Conservation (phyloP, 2,888 invertebrate genomes). For the Galeruca laticollis region DNA sequence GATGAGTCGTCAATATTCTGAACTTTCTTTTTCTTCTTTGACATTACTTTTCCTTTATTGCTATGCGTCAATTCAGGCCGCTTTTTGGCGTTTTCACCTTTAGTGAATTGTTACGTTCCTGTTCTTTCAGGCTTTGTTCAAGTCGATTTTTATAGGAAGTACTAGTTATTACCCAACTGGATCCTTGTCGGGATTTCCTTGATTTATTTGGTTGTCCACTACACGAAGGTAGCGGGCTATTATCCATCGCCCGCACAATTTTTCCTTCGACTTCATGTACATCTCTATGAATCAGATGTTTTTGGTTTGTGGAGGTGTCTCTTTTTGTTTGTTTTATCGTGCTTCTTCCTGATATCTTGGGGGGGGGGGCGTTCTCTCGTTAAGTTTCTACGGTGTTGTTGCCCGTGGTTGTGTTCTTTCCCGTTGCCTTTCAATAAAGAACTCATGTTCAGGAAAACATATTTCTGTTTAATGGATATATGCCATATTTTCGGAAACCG, state of each 20-base stretch:
- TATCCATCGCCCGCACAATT: background rate
- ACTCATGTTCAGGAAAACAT: background rate
- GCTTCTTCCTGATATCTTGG: background rate
- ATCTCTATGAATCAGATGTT: background rate
- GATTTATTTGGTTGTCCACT: too few species aligned
- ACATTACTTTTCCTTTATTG: slow-evolving; percentile 1
- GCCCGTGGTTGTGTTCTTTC: background rate
- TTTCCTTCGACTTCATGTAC: background rate
- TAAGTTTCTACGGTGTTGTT: background rate
- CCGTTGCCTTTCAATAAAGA: too few species aligned
- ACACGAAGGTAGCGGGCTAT: too few species aligned
- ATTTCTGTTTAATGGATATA: background rate
- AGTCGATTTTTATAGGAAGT: too few species aligned
- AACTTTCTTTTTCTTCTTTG: slow-evolving; percentile 1
- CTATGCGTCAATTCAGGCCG: background rate
- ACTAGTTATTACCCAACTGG: too few species aligned
- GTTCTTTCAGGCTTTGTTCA: too few species aligned
- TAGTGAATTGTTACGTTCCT: background rate
- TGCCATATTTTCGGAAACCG: background rate
- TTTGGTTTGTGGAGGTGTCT: slow-evolving; percentile 1
- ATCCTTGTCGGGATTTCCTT: too few species aligned
- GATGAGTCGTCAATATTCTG: background rate
- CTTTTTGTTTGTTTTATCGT: background rate
- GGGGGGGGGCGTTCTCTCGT: too few species aligned
- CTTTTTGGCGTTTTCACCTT: background rate